These are phyloP conservation scores for Xenotilapia leptura DNA, from an alignment of 2,113 vertebrate genomes.

Conservation along the genomic window DNA sequence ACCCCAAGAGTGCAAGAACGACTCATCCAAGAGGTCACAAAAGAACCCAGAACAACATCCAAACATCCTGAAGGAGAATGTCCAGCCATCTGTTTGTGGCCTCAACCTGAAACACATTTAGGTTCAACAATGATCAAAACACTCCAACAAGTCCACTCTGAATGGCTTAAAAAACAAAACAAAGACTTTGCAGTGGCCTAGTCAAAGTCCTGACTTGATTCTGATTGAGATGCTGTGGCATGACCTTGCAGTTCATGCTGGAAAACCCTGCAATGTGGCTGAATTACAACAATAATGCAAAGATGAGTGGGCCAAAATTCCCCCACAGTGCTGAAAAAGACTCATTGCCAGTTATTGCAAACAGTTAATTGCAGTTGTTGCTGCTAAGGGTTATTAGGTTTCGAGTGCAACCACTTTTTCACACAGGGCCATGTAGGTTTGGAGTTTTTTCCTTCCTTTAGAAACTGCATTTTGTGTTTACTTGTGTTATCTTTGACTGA, in stretches of 20 bases:
- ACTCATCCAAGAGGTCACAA: neutral
- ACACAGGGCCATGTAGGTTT: neutral
- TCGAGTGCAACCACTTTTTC: neutral
- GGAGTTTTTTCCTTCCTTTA: neutral
- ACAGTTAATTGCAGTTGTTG: neutral
- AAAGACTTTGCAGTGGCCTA: too few relatives aligned
- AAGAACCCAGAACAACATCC: neutral
- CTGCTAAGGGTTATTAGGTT: neutral
- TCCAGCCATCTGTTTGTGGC: neutral
- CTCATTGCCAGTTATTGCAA: neutral
- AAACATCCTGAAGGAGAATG: neutral
- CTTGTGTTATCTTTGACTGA: neutral
- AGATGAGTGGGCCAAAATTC: neutral
- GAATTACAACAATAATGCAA: neutral
- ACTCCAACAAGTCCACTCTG: neutral
- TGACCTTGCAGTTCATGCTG: too few relatives aligned
- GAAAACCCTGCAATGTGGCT: too few relatives aligned
- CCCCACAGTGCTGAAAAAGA: neutral
- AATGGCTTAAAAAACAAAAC: too few relatives aligned
- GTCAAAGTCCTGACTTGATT: too few relatives aligned
- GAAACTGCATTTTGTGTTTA: neutral
- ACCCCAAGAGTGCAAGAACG: fast-evolving
- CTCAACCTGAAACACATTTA: neutral
- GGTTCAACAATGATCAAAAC: neutral
- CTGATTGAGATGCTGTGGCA: too few relatives aligned